Conservation (phyloP, 2,113 vertebrate species). For the Lagopus leucura region DNA sequence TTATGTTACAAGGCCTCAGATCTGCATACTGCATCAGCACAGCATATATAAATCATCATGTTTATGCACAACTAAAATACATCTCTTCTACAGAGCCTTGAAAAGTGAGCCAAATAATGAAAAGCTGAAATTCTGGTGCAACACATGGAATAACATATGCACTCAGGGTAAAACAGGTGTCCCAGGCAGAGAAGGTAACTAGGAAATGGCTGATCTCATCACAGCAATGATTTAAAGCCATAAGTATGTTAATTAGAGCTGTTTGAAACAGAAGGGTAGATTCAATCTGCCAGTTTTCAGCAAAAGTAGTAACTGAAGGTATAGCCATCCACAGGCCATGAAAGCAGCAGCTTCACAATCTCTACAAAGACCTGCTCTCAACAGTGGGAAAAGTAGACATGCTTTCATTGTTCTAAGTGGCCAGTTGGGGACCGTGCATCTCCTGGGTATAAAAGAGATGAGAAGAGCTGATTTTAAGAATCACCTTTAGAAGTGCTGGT, state of each 20-base stretch:
- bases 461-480: not conserved
- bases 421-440: not conserved
- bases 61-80: not conserved
- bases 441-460: not conserved
- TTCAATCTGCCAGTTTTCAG: not conserved
- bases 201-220: conserved; percentile 6
- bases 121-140: not conserved
- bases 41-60: not conserved
- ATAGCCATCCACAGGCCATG: not conserved
- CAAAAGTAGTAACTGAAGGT: not conserved
- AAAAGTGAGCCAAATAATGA: not conserved
- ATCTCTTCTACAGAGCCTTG: not conserved
- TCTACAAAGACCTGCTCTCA: not conserved
- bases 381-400: not conserved
- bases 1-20: not conserved
- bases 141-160: conserved; percentile 48
- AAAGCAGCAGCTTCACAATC: not conserved
- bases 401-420: not conserved
- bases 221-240: not conserved
- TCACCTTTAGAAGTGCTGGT: not conserved
- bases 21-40: not conserved
- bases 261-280: not conserved
- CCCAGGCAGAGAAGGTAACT: not conserved
- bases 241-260: not conserved
- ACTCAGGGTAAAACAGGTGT: conserved; percentile 17